Evolutionary conservation across 2,888 invertebrate species (phyloP), one percentile per base, ranked within the genome.

Genomic region (Alentia gelatinosa): DNA sequence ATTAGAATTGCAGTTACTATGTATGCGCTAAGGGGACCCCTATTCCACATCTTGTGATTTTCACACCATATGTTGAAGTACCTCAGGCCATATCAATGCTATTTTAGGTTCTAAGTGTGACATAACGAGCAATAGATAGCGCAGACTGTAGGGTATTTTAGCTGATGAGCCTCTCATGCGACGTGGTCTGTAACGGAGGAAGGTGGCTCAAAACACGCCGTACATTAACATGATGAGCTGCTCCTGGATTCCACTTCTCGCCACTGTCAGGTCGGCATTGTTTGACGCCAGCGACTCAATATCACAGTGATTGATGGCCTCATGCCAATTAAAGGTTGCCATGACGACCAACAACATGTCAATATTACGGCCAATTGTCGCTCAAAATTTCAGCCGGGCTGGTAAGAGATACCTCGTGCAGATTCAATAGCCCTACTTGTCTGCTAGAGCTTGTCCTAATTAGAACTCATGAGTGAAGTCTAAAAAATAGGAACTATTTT

Each of bases 271-370:
- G 26, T 4, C 68, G 9, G 30, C 68, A 68, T 68, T 68, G 68
- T 68, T 30, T 68, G 68, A 15, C 30, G 12, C 68, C 5, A 79
- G 37, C 15, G 19, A 35, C 79, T 37, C 79, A 79, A 79, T 79
- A 79, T 79, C 79, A 35, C 79, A 19, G 12, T 79, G 79, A 79
- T 79, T 39, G 79, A 79, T 79, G 35, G 37, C 37, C 79, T n/a
- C 37, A 37, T 39, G 79, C 79, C 79, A 79, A 79, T 79, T 79
- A 79, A 79, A 9, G 1, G 79, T 79, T 79, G 79, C 79, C 79
- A 79, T 79, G 79, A 19, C 79, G 79, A 79, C 79, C 79, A 39
- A 39, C 39, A 79, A 79, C 79, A 19, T 79, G 79, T 79, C 79
- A 79, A 79, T 79, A 79, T 79, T 79, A 23, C 79, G 23, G 15